phyloP scores from a whole-genome alignment of 2,888 invertebrate genomes.

The Hypselothyrea guttata region DNA sequence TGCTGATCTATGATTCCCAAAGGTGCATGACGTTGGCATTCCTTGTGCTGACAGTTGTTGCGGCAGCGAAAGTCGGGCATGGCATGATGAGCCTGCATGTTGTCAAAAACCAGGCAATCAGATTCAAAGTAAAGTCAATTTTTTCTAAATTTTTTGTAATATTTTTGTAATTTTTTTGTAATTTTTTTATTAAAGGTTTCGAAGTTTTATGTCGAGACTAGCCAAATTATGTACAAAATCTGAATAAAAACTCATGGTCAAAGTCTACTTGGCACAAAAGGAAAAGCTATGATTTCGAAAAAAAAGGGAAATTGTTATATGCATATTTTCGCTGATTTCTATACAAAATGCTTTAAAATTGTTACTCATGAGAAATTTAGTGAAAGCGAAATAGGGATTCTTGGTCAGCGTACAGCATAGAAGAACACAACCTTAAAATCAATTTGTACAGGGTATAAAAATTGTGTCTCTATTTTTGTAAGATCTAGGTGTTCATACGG shows the following conservation, averaged over 20 bases:
- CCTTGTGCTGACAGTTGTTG: constrained; percentile 74
- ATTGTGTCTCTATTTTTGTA: too few relatives aligned
- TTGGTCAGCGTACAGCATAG: too few relatives aligned
- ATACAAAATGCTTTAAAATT: too few relatives aligned
- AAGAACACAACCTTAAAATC: too few relatives aligned
- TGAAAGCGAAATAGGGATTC: too few relatives aligned
- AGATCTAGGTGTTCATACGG: too few relatives aligned
- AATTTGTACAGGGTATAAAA: too few relatives aligned
- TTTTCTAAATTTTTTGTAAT: background rate
- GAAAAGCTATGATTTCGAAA: background rate
- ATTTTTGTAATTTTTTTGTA: constrained; percentile 4
- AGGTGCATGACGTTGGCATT: constrained; percentile 77
- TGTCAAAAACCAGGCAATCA: too few relatives aligned
- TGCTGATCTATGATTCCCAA: constrained; percentile 77
- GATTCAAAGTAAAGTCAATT: background rate
- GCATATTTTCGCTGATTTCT: too few relatives aligned
- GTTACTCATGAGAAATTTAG: too few relatives aligned
- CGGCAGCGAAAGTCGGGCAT: constrained; percentile 76
- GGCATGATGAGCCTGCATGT: constrained; percentile 76
- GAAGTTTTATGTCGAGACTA: constrained; percentile 27
- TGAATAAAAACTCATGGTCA: constrained; percentile 3
- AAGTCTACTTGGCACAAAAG: too few relatives aligned
- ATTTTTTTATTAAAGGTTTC: constrained; percentile 17
- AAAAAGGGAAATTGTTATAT: too few relatives aligned
- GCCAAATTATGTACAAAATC: constrained; percentile 35